Evolutionary conservation across 2,888 invertebrate species (phyloP).

Genomic region (Oscheius sp.): DNA sequence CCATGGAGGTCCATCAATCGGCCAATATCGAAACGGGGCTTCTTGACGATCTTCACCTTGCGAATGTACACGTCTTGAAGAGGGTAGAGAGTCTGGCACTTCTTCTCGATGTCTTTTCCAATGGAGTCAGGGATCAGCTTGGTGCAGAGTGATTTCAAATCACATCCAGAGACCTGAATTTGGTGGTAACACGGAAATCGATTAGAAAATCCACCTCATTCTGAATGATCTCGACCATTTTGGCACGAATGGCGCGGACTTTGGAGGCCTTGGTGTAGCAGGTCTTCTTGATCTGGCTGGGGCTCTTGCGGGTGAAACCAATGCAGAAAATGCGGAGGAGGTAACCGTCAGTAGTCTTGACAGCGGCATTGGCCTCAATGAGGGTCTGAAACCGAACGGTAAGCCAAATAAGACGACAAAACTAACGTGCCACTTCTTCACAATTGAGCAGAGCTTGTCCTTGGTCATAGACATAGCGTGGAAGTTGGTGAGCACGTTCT

Average conservation of each 20-base stretch:
- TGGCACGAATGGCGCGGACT: constrained; percentile 87
- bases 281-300: constrained; percentile 93
- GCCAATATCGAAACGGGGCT: constrained; percentile 95
- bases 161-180: constrained; percentile 78
- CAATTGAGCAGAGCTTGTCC: constrained; percentile 98
- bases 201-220: background rate
- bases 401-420: constrained; percentile 2
- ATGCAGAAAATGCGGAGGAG: constrained; percentile 96
- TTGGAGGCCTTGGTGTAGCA: constrained; percentile 98
- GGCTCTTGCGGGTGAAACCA: constrained; percentile 97
- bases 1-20: constrained; percentile 91
- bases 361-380: constrained; percentile 96
- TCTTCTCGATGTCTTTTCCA: constrained; percentile 98
- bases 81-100: constrained; percentile 95
- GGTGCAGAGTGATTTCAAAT: constrained; percentile 90
- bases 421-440: constrained; percentile 91
- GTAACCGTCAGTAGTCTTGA: constrained; percentile 97
- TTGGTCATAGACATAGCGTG: constrained; percentile 99
- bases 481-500: constrained; percentile 97
- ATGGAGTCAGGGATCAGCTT: constrained; percentile 90
- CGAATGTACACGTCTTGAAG: constrained; percentile 97
- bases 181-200: background rate
- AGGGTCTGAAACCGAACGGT: constrained; percentile 81
- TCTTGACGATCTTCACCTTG: constrained; percentile 98
- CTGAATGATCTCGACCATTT: constrained; percentile 8